Percentiles rank a stretch among this genome's conserved stretches.
These are phyloP conservation scores for Euzetes globulus DNA, from an alignment of 2,888 invertebrate genomes.

Conservation along the genomic window DNA sequence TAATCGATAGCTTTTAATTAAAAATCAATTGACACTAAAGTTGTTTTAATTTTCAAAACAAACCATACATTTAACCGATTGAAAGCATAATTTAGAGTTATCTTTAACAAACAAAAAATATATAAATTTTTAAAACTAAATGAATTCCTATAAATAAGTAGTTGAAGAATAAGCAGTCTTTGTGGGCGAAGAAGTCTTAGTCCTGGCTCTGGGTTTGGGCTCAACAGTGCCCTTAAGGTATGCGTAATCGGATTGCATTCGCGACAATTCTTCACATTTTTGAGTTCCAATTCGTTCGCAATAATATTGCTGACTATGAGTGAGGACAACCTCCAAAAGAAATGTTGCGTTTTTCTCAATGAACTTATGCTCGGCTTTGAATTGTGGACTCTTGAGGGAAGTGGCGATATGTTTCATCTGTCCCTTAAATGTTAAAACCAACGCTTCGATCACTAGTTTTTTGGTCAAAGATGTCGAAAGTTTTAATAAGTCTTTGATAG, in stretches of 20 bases:
- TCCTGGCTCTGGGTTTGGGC: conserved; percentile 4
- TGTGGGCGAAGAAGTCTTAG: neutral
- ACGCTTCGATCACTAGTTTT: conserved; percentile 62
- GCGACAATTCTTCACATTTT: conserved; percentile 41
- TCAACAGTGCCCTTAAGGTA: conserved; percentile 33
- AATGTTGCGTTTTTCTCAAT: conserved; percentile 63
- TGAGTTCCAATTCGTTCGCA: conserved; percentile 46
- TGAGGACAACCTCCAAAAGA: conserved; percentile 60
- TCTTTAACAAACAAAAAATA: neutral
- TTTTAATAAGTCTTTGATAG: conserved; percentile 67
- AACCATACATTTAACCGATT: too few relatives aligned
- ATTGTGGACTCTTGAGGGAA: conserved; percentile 48
- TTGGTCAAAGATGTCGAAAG: conserved; percentile 52
- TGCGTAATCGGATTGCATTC: conserved; percentile 40
- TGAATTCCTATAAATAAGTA: conserved; percentile 16
- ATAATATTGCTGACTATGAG: conserved; percentile 58
- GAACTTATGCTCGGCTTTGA: conserved; percentile 49
- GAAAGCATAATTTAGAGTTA: too few relatives aligned
- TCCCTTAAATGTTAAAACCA: conserved; percentile 64
- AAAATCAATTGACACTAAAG: too few relatives aligned
- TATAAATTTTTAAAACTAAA: neutral
- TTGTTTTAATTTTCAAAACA: too few relatives aligned
- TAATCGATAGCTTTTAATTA: too few relatives aligned
- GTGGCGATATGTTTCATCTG: conserved; percentile 61
- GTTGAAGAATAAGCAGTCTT: conserved; percentile 11